These are phyloP conservation scores for Diploptera punctata DNA, from an alignment of 2,888 invertebrate species.

Conservation along the genomic window DNA sequence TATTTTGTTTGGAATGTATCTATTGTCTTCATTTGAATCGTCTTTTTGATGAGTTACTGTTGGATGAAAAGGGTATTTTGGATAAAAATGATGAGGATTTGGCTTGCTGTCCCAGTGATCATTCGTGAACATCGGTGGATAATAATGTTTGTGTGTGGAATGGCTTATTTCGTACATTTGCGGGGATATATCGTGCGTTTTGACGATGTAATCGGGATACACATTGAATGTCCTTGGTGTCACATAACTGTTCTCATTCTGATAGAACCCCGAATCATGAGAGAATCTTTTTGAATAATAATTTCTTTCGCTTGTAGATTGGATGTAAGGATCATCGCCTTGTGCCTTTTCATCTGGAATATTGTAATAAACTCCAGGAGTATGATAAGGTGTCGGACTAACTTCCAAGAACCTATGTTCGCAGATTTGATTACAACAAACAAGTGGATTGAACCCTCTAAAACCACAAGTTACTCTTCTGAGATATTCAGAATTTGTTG, in stretches of 20 bases:
- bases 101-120: too few species aligned
- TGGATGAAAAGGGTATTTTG: too few species aligned
- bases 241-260: neutral
- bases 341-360: too few species aligned
- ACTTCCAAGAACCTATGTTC: neutral
- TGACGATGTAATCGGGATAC: neutral
- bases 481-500: neutral
- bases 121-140: too few species aligned
- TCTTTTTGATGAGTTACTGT: too few species aligned
- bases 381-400: neutral
- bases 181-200: neutral
- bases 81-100: too few species aligned
- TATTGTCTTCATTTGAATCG: too few species aligned
- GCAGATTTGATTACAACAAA: constrained; percentile 29
- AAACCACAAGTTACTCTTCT: constrained; percentile 32
- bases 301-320: neutral
- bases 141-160: too few species aligned
- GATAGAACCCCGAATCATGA: neutral
- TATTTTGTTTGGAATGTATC: too few species aligned
- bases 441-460: constrained; percentile 36
- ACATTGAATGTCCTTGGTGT: neutral
- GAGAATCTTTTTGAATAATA: neutral
- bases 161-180: too few species aligned
- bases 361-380: neutral
- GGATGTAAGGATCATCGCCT: too few species aligned